Evolutionary conservation across 2,113 vertebrate species (phyloP).

Genomic region (Chascanopsetta lugubris): DNA sequence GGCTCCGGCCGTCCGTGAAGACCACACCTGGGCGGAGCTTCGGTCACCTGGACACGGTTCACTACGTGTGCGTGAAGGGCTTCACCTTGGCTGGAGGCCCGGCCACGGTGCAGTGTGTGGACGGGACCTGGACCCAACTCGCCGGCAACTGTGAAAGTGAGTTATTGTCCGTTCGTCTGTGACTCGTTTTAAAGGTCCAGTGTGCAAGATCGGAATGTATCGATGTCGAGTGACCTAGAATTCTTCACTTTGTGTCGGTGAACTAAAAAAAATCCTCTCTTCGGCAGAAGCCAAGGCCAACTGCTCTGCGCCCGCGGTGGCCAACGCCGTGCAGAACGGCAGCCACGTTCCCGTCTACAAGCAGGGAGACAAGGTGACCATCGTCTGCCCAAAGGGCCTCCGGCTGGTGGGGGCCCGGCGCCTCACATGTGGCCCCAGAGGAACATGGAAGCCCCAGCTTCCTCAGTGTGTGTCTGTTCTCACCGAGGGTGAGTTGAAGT

Average conservation of each 20-base stretch:
- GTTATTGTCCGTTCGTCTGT: slow-evolving; percentile 2
- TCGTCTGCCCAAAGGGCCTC: slow-evolving; percentile 62
- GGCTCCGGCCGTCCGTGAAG: fast-evolving
- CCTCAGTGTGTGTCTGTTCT: slow-evolving; percentile 58
- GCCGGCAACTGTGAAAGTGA: slow-evolving; percentile 67
- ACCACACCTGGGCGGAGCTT: slow-evolving; percentile 25
- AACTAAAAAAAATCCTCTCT: neutral
- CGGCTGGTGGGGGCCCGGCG: slow-evolving; percentile 43
- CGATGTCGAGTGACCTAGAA: too few species aligned
- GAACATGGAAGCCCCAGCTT: slow-evolving; percentile 58
- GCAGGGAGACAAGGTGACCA: slow-evolving; percentile 34
- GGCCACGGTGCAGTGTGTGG: slow-evolving; percentile 4
- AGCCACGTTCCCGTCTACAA: neutral
- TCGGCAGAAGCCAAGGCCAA: slow-evolving; percentile 37
- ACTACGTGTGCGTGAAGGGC: slow-evolving; percentile 46
- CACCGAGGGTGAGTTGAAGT: too few species aligned
- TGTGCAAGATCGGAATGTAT: too few species aligned
- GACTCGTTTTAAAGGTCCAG: too few species aligned
- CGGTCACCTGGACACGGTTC: slow-evolving; percentile 17
- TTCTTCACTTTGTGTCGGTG: too few species aligned
- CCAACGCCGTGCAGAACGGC: slow-evolving; percentile 27
- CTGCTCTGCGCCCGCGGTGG: slow-evolving; percentile 56
- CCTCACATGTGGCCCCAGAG: slow-evolving; percentile 52
- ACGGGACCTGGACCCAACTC: slow-evolving; percentile 59
- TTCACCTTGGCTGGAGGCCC: slow-evolving; percentile 6